Conservation (phyloP, 2,797 vertebrate species). For the Gymnodraco acuticeps region DNA sequence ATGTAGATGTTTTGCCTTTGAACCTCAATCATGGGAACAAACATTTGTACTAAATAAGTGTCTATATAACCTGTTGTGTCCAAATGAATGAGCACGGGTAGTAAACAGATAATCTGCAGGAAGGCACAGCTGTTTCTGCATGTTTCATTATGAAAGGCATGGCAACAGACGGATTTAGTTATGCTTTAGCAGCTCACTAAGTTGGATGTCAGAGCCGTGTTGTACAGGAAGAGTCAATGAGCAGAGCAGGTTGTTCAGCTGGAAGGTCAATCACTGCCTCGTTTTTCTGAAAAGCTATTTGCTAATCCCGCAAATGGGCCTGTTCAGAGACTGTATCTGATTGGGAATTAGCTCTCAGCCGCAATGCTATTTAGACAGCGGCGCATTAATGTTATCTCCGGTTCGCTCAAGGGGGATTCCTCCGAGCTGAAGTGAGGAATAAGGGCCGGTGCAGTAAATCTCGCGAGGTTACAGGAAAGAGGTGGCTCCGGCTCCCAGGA, state of each 20-base stretch:
- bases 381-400: slow-evolving; percentile 48
- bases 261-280: slow-evolving; percentile 62
- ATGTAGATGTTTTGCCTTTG: no score
- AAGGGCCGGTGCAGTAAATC: slow-evolving; percentile 22
- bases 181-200: slow-evolving; percentile 8
- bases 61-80: neutral
- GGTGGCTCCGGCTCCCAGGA: slow-evolving; percentile 10
- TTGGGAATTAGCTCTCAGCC: slow-evolving; percentile 38
- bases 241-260: slow-evolving; percentile 28
- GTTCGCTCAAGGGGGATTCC: slow-evolving; percentile 48
- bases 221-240: neutral
- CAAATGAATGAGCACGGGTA: neutral
- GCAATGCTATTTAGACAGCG: slow-evolving; percentile 20
- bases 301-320: slow-evolving; percentile 62
- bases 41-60: neutral
- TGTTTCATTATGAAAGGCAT: slow-evolving; percentile 13
- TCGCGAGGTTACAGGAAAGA: slow-evolving; percentile 12
- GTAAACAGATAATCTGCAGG: slow-evolving; percentile 18
- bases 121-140: slow-evolving; percentile 12
- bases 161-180: neutral
- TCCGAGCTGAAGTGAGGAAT: slow-evolving; percentile 34
- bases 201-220: neutral
- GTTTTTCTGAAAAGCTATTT: slow-evolving; percentile 51
- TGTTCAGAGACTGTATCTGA: slow-evolving; percentile 54
- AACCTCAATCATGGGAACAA: neutral